phyloP scores from a whole-genome alignment of 92 coral and sea anemone genomes.

The Porites cylindrica region DNA sequence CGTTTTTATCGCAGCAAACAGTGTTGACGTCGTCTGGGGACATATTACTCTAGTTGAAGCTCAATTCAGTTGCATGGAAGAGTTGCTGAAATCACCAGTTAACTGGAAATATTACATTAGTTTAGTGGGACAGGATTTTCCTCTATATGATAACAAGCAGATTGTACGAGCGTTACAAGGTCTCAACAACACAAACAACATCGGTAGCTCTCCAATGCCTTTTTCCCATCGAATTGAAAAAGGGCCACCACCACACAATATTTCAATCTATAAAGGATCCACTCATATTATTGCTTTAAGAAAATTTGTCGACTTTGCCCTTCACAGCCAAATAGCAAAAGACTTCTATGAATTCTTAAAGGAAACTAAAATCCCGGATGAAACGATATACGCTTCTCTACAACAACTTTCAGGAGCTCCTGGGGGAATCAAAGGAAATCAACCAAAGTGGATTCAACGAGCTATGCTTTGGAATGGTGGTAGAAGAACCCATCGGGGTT shows the following conservation, averaged over 20 bases:
- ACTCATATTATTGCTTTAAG: slow-evolving; percentile 46
- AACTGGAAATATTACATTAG: slow-evolving; percentile 76
- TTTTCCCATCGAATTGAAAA: not conserved
- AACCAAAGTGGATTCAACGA: not conserved
- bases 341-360: slow-evolving; percentile 52
- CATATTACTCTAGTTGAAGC: slow-evolving; percentile 56
- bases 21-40: slow-evolving; percentile 69
- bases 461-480: not conserved
- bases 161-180: slow-evolving; percentile 55
- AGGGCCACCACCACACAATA: slow-evolving; percentile 47
- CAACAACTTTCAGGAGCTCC: slow-evolving; percentile 33
- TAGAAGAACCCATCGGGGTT: not conserved
- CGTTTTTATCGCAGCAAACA: slow-evolving; percentile 56
- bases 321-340: slow-evolving; percentile 33
- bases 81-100: slow-evolving; percentile 46
- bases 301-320: slow-evolving; percentile 40
- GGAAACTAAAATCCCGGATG: slow-evolving; percentile 57
- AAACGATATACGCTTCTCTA: slow-evolving; percentile 38
- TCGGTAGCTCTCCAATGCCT: slow-evolving; percentile 33
- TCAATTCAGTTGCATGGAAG: slow-evolving; percentile 63
- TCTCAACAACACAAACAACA: slow-evolving; percentile 46
- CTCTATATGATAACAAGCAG: slow-evolving; percentile 66
- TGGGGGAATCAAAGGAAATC: slow-evolving; percentile 1
- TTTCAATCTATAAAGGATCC: slow-evolving; percentile 55
- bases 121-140: slow-evolving; percentile 79